These are phyloP conservation scores for Crepidodera aurea DNA, from an alignment of 2,888 invertebrate species.

Conservation along the genomic window DNA sequence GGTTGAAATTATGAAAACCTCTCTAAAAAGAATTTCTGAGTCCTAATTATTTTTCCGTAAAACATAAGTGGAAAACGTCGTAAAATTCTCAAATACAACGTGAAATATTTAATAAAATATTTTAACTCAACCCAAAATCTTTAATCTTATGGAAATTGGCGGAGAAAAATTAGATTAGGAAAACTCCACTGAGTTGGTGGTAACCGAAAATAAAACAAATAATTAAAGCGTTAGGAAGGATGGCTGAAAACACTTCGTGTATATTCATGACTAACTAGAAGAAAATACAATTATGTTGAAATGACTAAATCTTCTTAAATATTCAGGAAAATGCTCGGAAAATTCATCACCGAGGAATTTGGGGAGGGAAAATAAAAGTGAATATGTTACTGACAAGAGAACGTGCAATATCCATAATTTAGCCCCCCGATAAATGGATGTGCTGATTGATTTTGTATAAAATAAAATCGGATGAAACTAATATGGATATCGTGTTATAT, in stretches of 20 bases:
- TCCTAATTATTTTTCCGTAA: too few species aligned
- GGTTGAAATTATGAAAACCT: too few species aligned
- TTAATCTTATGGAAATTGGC: background rate
- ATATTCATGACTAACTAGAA: constrained; percentile 31
- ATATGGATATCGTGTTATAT: too few species aligned
- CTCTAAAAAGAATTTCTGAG: too few species aligned
- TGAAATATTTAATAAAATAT: too few species aligned
- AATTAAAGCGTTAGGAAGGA: constrained; percentile 1
- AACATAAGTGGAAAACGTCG: too few species aligned
- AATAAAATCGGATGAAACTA: too few species aligned
- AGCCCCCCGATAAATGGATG: too few species aligned
- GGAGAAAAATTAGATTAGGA: constrained; percentile 2
- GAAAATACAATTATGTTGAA: constrained; percentile 26
- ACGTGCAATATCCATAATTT: background rate
- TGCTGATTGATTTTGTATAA: too few species aligned
- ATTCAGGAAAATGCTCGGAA: constrained; percentile 20
- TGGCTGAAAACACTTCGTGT: constrained; percentile 18
- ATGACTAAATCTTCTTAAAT: constrained; percentile 28
- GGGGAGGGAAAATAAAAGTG: background rate
- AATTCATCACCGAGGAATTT: constrained; percentile 14
- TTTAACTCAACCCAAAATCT: background rate
- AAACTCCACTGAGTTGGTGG: too few species aligned
- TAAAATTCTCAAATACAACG: too few species aligned
- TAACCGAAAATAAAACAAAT: constrained; percentile 20
- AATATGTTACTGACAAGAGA: background rate